Percentiles rank a stretch among this genome's conserved stretches.
These are phyloP conservation scores for Drosophila sordidula DNA, from an alignment of 2,888 invertebrate species.

Conservation along the genomic window DNA sequence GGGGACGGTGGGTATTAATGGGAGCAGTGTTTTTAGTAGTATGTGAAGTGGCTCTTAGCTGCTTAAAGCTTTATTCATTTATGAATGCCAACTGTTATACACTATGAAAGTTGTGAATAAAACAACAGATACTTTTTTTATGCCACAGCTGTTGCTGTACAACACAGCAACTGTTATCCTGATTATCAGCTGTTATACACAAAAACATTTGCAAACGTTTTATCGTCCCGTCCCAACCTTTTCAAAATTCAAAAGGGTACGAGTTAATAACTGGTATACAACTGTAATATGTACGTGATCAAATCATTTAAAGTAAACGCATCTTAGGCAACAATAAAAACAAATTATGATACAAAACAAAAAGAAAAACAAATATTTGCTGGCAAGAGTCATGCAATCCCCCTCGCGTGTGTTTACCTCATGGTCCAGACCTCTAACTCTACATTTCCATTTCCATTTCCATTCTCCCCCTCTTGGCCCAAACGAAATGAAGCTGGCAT, in stretches of 20 bases:
- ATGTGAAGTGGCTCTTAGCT: background rate
- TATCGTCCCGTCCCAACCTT: no score
- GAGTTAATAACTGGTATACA: background rate
- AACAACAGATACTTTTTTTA: no score
- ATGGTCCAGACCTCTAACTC: constrained; percentile 22
- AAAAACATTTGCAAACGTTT: background rate
- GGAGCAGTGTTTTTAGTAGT: background rate
- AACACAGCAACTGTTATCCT: background rate
- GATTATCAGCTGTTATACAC: constrained; percentile 29
- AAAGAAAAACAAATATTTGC: constrained; percentile 46
- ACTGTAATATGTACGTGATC: constrained; percentile 4
- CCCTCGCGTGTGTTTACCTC: constrained; percentile 9
- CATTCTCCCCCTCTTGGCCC: constrained; percentile 3
- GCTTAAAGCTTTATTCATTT: constrained; percentile 1
- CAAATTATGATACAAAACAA: constrained; percentile 33
- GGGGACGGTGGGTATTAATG: background rate
- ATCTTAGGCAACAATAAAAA: constrained; percentile 9
- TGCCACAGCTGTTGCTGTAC: background rate
- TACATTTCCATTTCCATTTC: constrained; percentile 11
- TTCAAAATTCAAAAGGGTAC: no score
- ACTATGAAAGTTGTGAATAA: constrained; percentile 1
- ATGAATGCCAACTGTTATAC: constrained; percentile 19
- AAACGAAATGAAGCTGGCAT: constrained; percentile 41
- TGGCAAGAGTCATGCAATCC: constrained; percentile 61
- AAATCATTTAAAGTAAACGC: background rate